Percentiles rank a stretch among this genome's conserved stretches.
These are phyloP conservation scores for Donacobius atricapilla DNA, from an alignment of 2,113 vertebrate genomes.

Conservation along the genomic window DNA sequence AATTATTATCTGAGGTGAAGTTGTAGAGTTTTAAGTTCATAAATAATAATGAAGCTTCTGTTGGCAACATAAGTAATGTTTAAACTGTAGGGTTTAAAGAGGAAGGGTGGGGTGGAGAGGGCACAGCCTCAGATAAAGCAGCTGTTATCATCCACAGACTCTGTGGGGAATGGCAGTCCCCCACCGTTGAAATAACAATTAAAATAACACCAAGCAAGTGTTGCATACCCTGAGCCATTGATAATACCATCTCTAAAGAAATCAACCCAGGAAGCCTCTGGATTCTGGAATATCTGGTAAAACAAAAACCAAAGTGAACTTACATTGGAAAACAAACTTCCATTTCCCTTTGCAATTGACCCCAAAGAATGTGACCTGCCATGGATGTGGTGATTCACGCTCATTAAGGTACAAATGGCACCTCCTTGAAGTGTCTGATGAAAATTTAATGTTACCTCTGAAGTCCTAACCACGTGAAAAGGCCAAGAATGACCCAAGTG, in stretches of 20 bases:
- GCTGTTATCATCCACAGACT: neutral
- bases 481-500: neutral
- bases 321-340: neutral
- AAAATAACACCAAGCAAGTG: neutral
- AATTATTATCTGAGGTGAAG: conserved; percentile 52
- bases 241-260: neutral
- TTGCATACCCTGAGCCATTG: neutral
- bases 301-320: neutral
- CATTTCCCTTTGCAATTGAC: neutral
- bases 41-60: conserved; percentile 55
- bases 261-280: neutral
- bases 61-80: conserved; percentile 14
- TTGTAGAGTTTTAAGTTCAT: conserved; percentile 1
- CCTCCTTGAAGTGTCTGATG: neutral
- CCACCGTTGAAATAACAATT: neutral
- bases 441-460: neutral
- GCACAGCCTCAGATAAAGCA: neutral
- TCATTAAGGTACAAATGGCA: neutral
- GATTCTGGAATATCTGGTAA: neutral
- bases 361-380: neutral
- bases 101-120: neutral
- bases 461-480: neutral
- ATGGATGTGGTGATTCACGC: neutral
- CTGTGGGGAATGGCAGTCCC: neutral
- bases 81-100: neutral